A percentile compares a stretch with the other conserved stretches of the same genome.
Evolutionary conservation across 2,888 invertebrate genomes (phyloP).

Genomic region (Aphodius granarius): DNA sequence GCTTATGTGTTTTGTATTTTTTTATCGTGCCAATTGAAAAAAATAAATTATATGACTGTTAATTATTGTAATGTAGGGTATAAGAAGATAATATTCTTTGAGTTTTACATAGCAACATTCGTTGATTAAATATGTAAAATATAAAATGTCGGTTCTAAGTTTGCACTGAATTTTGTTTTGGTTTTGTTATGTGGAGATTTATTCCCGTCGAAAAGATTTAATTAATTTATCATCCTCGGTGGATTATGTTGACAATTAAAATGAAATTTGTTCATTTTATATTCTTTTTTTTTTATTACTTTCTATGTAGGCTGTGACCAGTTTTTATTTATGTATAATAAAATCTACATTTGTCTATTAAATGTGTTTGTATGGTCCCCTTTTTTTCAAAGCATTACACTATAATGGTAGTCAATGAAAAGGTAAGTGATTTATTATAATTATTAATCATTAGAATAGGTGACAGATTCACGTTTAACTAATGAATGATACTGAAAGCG

Average conservation of each 20-base stretch:
- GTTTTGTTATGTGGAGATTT: neutral
- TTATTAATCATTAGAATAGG: too few relatives aligned
- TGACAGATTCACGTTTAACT: too few relatives aligned
- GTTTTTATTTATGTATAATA: slow-evolving; percentile 18
- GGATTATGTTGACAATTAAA: too few relatives aligned
- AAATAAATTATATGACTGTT: neutral
- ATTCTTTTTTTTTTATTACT: slow-evolving; percentile 19
- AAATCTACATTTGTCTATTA: slow-evolving; percentile 20
- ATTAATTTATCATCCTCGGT: neutral
- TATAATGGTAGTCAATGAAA: neutral
- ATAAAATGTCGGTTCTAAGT: too few relatives aligned
- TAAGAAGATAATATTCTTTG: neutral
- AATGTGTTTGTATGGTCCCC: neutral
- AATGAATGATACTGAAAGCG: too few relatives aligned
- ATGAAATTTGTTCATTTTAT: neutral
- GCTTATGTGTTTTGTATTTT: neutral
- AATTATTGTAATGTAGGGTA: neutral
- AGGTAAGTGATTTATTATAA: neutral
- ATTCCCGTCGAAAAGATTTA: neutral
- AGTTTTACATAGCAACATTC: neutral
- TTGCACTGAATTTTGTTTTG: neutral
- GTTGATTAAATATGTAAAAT: neutral
- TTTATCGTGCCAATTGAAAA: neutral
- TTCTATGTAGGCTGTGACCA: slow-evolving; percentile 29
- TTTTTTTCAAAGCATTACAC: neutral